phyloP scores from a whole-genome alignment of 2,888 invertebrate genomes.

The Dichetophora obliterata region DNA sequence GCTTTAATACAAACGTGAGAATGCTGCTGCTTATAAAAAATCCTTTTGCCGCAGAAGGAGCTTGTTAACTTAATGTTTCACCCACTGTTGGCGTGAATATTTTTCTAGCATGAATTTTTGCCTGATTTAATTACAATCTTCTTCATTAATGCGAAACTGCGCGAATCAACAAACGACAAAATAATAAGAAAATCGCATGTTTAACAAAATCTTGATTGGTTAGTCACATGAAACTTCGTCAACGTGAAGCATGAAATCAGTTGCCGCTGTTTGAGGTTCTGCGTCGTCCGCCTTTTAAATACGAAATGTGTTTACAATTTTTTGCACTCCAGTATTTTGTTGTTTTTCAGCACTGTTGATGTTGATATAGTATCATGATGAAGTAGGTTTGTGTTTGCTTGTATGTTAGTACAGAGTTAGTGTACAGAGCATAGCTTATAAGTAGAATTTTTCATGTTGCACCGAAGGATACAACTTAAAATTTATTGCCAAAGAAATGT shows the following conservation, averaged over 20 bases:
- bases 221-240: background rate
- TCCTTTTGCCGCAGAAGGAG: background rate
- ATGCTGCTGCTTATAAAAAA: background rate
- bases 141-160: conserved; percentile 36
- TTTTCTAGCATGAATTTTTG: background rate
- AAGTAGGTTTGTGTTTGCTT: too few relatives aligned
- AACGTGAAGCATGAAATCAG: background rate
- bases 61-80: background rate
- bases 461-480: background rate
- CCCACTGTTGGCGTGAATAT: background rate
- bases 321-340: conserved; percentile 8
- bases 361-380: background rate
- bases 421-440: background rate
- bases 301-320: background rate
- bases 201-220: conserved; percentile 27
- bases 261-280: background rate
- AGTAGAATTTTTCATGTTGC: conserved; percentile 1
- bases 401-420: too few relatives aligned
- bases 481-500: conserved; percentile 15
- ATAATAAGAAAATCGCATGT: conserved; percentile 63
- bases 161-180: conserved; percentile 57
- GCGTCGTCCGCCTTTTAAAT: background rate
- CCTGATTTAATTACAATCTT: background rate
- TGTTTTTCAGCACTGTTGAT: background rate
- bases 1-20: too few relatives aligned